These are phyloP conservation scores for Simalia tracyae DNA, from an alignment of 2,797 vertebrate genomes.

Conservation along the genomic window DNA sequence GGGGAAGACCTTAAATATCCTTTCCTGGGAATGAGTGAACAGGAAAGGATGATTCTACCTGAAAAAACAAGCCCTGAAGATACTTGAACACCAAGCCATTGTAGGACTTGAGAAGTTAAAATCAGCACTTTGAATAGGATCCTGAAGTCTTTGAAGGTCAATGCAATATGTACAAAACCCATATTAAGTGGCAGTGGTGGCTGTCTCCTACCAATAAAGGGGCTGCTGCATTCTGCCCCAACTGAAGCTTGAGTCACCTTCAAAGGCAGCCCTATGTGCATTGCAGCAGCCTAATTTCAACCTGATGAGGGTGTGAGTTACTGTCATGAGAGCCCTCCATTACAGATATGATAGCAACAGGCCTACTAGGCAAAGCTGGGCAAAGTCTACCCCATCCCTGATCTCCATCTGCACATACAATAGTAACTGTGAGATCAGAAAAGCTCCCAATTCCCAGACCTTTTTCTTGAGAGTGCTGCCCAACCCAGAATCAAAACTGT, in stretches of 20 bases:
- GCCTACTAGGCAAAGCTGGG: neutral
- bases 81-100: neutral
- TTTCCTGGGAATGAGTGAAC: neutral
- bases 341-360: neutral
- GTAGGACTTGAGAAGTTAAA: neutral
- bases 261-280: neutral
- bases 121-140: neutral
- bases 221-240: neutral
- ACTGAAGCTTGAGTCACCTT: neutral
- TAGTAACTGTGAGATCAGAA: too few relatives aligned
- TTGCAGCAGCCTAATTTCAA: neutral
- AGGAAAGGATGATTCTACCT: neutral
- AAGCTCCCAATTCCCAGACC: too few relatives aligned
- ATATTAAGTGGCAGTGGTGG: neutral
- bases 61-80: neutral
- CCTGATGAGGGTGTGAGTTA: neutral
- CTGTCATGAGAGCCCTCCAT: neutral
- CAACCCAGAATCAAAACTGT: too few relatives aligned
- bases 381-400: too few relatives aligned
- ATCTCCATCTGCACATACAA: too few relatives aligned
- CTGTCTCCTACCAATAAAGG: neutral
- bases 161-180: neutral
- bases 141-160: neutral
- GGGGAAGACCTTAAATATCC: neutral
- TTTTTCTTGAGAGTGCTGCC: too few relatives aligned